Conservation (phyloP, 2,888 invertebrate species). For the Pterostichus madidus region DNA sequence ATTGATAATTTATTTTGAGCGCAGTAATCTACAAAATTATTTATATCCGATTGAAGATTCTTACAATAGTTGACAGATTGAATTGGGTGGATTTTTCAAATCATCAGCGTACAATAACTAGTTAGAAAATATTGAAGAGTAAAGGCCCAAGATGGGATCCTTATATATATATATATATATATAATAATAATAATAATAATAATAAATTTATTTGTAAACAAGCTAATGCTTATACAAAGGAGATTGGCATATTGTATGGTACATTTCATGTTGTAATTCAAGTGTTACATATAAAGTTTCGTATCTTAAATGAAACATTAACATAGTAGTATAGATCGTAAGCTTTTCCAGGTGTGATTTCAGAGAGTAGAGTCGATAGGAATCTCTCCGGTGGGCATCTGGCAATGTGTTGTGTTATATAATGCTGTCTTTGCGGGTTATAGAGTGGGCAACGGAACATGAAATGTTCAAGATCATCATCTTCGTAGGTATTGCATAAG, state of each 20-base stretch:
- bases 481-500: constrained; percentile 14
- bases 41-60: too few relatives aligned
- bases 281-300: constrained; percentile 14
- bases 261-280: too few relatives aligned
- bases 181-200: constrained; percentile 16
- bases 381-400: not conserved
- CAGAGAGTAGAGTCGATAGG: not conserved
- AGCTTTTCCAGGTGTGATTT: not conserved
- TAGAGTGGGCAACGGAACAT: too few relatives aligned
- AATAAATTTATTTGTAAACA: constrained; percentile 11
- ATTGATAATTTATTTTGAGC: too few relatives aligned
- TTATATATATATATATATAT: too few relatives aligned
- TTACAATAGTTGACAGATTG: too few relatives aligned
- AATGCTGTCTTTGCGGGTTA: not conserved
- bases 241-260: not conserved
- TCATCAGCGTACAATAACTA: too few relatives aligned
- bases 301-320: not conserved
- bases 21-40: too few relatives aligned
- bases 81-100: too few relatives aligned
- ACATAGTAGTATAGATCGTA: constrained; percentile 8
- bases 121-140: too few relatives aligned
- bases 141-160: too few relatives aligned
- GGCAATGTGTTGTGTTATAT: not conserved
- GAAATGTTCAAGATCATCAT: too few relatives aligned
- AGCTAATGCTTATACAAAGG: constrained; percentile 23